Conservation (phyloP, 2,113 vertebrate genomes). For the Alexandromys fortis region DNA sequence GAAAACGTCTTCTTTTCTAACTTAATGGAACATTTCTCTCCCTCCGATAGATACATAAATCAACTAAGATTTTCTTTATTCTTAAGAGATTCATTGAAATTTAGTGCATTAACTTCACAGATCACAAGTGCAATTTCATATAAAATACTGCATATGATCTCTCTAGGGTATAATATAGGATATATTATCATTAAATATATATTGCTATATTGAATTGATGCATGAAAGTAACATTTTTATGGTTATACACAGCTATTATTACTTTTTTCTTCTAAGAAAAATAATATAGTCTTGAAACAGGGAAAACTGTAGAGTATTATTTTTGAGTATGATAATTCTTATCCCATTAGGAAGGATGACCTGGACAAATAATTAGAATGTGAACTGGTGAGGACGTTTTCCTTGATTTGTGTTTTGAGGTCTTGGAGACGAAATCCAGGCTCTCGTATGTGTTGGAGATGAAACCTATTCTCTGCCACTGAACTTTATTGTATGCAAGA, state of each 20-base stretch:
- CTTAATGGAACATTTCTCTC: background rate
- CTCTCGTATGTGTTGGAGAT: background rate
- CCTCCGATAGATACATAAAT: background rate
- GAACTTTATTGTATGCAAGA: background rate
- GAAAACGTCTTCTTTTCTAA: conserved; percentile 6
- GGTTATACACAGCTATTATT: background rate
- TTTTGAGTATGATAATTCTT: background rate
- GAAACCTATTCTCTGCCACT: background rate
- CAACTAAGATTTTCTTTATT: background rate
- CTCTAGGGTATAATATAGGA: background rate
- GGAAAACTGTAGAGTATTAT: background rate
- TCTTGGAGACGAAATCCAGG: background rate
- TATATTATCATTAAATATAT: background rate
- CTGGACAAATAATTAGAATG: background rate
- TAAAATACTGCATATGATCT: background rate
- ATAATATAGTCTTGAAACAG: background rate
- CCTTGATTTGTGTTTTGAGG: background rate
- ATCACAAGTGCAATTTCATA: background rate
- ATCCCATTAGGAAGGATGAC: background rate
- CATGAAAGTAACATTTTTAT: background rate
- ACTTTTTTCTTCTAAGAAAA: background rate
- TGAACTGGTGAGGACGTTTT: background rate
- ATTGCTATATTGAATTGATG: background rate
- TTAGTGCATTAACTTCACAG: background rate
- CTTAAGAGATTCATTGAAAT: background rate